Evolutionary conservation across 35 echinoderm and acorn worm species (phyloP), one percentile per base, ranked within the genome.

Genomic region (Diadema setosum): DNA sequence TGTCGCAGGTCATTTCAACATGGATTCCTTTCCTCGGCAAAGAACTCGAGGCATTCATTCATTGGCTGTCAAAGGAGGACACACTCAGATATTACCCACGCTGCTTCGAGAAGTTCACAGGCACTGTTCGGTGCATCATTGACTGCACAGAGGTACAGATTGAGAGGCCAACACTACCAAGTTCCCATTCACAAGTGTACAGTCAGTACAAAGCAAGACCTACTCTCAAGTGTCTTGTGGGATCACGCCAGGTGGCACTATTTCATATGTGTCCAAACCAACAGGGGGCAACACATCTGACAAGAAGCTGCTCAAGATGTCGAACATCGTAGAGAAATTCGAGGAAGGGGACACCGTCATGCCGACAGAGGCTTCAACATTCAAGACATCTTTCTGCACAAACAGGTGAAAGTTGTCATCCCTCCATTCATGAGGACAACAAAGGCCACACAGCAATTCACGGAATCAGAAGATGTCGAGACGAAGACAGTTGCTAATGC

Each of bases 351-450:
- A 96, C 57, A 89, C 88, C 32, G 32, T 65, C 35, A 88, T 96
- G 85, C 94, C 17, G 94, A 96, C 40, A 30, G 86, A n/a, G 94
- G 85, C 29, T 96, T 96, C 60, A 89, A 96, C 42, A 96, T 92
- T 39, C 94, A 96, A 39, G 94, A 96, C 84, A 73, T 96, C 1
- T 81, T 96, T 9, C 50, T 96, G 16, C 45, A 89, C 1, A 92
- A 89, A 33, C 85, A 92, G 42, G 94, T 96, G 5, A 88, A 81
- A 65, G 70, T 96, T 15, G 49, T 92, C 8, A 96, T 92, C 39
- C 90, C 94, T 8, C 93, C 93, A 15, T 95, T 94, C 82, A 75
- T 36, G 45, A 40, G 92, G 60, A 86, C 92, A 41, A 90, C 83
- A 2, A 81, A 50, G 23, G 59, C 61, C 42, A 86, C 92, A 25